Conservation (phyloP, 2,888 invertebrate genomes). For the Scrobipalpa atriplicella region DNA sequence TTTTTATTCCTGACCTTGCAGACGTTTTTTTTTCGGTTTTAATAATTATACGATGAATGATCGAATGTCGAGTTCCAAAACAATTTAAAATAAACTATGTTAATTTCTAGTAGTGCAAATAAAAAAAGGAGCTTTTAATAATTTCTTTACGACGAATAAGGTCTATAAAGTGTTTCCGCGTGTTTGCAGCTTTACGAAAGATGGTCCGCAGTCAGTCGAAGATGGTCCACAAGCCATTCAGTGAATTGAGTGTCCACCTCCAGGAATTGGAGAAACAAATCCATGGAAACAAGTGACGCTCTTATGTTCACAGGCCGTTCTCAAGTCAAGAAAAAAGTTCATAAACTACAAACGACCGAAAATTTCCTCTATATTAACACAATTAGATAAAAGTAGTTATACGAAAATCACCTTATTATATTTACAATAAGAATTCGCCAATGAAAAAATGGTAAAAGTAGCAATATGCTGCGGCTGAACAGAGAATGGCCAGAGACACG, state of each 20-base stretch:
- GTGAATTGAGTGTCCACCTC: conserved; percentile 42
- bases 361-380: conserved; percentile 55
- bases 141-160: too few relatives aligned
- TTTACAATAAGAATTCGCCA: conserved; percentile 41
- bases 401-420: conserved; percentile 49
- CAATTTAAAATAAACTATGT: too few relatives aligned
- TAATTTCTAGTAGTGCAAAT: too few relatives aligned
- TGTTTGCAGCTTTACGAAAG: conserved; percentile 67
- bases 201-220: conserved; percentile 71
- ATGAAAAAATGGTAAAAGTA: conserved; percentile 30
- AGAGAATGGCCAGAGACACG: conserved; percentile 50
- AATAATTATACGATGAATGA: too few relatives aligned
- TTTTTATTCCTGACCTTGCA: too few relatives aligned
- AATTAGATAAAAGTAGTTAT: conserved; percentile 46
- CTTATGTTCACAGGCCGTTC: conserved; percentile 48
- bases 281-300: conserved; percentile 35
- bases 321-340: conserved; percentile 49
- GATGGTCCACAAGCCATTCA: conserved; percentile 72
- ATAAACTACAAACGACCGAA: conserved; percentile 57
- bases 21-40: too few relatives aligned
- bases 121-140: too few relatives aligned
- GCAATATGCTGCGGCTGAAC: conserved; percentile 45
- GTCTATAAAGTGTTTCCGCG: conserved; percentile 12
- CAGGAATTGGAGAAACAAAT: conserved; percentile 35
- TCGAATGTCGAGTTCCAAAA: too few relatives aligned